Percentiles rank a stretch among this genome's conserved stretches.
These are phyloP conservation scores for Nomada fabriciana DNA, from an alignment of 2,888 invertebrate species.

Conservation along the genomic window DNA sequence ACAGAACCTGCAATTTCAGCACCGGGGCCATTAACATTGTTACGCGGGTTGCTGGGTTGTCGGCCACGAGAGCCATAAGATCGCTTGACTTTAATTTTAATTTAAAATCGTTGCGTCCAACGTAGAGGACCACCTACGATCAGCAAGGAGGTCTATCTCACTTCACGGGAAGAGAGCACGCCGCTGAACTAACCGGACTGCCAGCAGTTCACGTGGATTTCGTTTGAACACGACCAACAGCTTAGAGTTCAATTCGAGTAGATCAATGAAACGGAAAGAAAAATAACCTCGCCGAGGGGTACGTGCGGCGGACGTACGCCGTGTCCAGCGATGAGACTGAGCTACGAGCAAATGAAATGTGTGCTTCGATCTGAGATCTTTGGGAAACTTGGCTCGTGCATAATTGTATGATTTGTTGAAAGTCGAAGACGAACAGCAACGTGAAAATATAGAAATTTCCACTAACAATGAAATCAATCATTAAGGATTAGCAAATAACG, in stretches of 20 bases:
- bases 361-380: neutral
- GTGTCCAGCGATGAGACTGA: neutral
- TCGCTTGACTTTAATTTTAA: conserved; percentile 83
- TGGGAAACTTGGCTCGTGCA: neutral
- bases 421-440: neutral
- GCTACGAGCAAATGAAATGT: neutral
- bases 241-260: conserved; percentile 60
- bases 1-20: conserved; percentile 76
- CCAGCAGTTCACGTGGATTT: conserved; percentile 67
- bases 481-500: neutral
- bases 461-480: neutral
- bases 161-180: conserved; percentile 64
- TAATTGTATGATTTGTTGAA: neutral
- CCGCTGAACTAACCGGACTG: conserved; percentile 59
- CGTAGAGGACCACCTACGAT: conserved; percentile 82
- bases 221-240: conserved; percentile 61
- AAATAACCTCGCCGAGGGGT: conserved; percentile 9
- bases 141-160: conserved; percentile 71
- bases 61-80: conserved; percentile 77
- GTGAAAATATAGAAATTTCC: neutral
- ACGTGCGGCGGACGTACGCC: neutral
- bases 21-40: conserved; percentile 79
- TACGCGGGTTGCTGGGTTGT: conserved; percentile 79
- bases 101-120: conserved; percentile 82
- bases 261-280: conserved; percentile 52